A percentile compares a stretch with the other conserved stretches of the same genome.
phyloP scores from a whole-genome alignment of 2,888 invertebrate species.

The Stenoptilia bipunctidactyla region DNA sequence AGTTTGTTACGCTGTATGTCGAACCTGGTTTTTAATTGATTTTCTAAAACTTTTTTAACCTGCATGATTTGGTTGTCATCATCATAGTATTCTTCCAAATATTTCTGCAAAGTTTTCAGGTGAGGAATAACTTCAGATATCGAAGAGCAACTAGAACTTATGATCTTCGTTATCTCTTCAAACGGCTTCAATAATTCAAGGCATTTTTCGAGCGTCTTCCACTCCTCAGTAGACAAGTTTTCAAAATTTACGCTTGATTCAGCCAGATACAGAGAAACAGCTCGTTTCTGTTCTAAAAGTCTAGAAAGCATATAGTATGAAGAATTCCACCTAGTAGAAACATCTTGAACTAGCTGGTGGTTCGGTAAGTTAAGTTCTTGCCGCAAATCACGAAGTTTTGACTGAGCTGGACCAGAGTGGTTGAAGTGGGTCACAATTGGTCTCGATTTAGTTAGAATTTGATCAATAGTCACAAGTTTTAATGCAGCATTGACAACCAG shows the following conservation, averaged over 20 bases:
- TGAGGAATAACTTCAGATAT: constrained; percentile 8
- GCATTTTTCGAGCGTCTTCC: constrained; percentile 19
- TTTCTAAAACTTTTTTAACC: too few relatives aligned
- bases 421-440: constrained; percentile 26
- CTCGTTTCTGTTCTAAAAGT: constrained; percentile 19
- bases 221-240: constrained; percentile 12
- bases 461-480: constrained; percentile 17
- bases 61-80: too few relatives aligned
- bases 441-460: constrained; percentile 18
- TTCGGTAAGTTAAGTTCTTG: constrained; percentile 21
- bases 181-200: constrained; percentile 20
- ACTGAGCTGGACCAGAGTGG: constrained; percentile 18
- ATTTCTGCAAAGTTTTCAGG: constrained; percentile 11
- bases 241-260: constrained; percentile 12
- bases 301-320: constrained; percentile 19
- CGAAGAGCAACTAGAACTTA: constrained; percentile 19
- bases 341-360: constrained; percentile 20
- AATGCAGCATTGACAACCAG: constrained; percentile 20
- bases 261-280: constrained; percentile 17
- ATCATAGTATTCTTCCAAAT: too few relatives aligned
- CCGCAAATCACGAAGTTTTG: constrained; percentile 19
- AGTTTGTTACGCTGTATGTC: constrained; percentile 1
- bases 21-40: constrained; percentile 1
- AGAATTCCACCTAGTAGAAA: constrained; percentile 19
- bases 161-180: constrained; percentile 22